Base-by-base conservation (phyloP, 2,113 vertebrate species). In the Coracopsis vasa region DNA sequence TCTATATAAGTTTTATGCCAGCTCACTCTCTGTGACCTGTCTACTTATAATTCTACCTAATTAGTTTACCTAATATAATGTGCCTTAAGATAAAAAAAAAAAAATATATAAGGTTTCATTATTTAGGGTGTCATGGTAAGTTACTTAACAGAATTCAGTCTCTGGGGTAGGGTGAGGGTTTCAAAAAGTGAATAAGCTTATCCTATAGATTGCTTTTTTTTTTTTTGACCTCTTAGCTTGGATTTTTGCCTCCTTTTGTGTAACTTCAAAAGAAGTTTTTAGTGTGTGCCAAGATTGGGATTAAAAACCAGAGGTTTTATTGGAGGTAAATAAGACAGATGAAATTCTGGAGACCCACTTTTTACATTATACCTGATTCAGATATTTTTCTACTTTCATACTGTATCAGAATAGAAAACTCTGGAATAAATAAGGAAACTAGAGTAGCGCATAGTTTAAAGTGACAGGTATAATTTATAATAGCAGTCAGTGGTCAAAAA, bases 211-310 rank as follows among this genome's bases (percentile, higher is more conserved):
- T 58, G 20, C 3, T 54, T 28, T 19, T 50, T 16, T 2, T 51
- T 39, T 56, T 88, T 51, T 53, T 35, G n/a, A 28, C 12, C 17
- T 65, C 19, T 39, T 81, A 65, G 3, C 7, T 56, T 71, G 31
- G 9, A 74, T 41, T 95, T 86, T 88, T 74, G 9, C 42, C 5
- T 71, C 35, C 6, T 48, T 10, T 47, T 79, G 3, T 41, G 24
- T 51, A 61, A 60, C 3, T 56, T 88, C 21, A 31, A 65, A 14
- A 44, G 7, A 78, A n/a, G 1, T n/a, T 67, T 74, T 87, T n/a
- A 81, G 7, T 48, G 35, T 9, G 8, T 47, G 6, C 5, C 3
- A 21, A 45, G 33, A 15, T 0, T 48, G 21, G 4, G 8, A 3
- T 6, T 0, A 5, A 25, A 69, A 88, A 12, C 0, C 4, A 28